Base-by-base conservation (phyloP, 2,113 vertebrate species). In the Alligator sinensis region DNA sequence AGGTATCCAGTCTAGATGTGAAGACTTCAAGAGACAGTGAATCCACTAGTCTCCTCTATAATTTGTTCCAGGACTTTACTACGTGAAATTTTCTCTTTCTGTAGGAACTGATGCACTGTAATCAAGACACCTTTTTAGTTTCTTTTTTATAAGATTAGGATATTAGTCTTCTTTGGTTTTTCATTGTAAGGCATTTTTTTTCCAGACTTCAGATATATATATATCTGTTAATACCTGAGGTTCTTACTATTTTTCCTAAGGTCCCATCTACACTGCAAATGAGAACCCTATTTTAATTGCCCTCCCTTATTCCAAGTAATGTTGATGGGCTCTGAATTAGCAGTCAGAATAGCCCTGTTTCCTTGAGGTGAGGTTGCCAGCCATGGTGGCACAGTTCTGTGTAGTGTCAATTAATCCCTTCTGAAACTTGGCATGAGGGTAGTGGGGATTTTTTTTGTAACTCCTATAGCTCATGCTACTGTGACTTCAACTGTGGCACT, bases 381-480 rank as follows among this genome's bases (percentile, higher is more conserved):
- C 54, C 10, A 22, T 77, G 9, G 1, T 22, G 82, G 34, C 27
- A 47, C n/a, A 17, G 0, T 47, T 87, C 15, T 27, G 9, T 14
- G 34, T 19, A 24, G 3, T 47, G 58, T 57, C 34, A 11, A 30
- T 24, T n/a, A 80, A 72, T 77, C 38, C 70, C 18, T 72, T 38
- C 66, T 30, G 76, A 54, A 60, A 47, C 47, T 5, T 8, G 54
- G 59, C 57, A 79, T 64, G 30, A 77, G n/a, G 57, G 54, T 54
- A n/a, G 62, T 0, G 1, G n/a, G 5, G 13, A 5, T 30, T 58
- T 77, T 21, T 19, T 34, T 38, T 47, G 16, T 60, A 38, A 19
- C 0, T 0, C 19, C 80, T 63, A 4, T 60, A 70, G 79, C 64
- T 81, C 30, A 7, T 1, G 1, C 63, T 88, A 0, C 60, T 4